Evolutionary conservation across 2,113 vertebrate genomes (phyloP), one percentile per base, ranked within the genome.

Genomic region (Myxocyprinus asiaticus): DNA sequence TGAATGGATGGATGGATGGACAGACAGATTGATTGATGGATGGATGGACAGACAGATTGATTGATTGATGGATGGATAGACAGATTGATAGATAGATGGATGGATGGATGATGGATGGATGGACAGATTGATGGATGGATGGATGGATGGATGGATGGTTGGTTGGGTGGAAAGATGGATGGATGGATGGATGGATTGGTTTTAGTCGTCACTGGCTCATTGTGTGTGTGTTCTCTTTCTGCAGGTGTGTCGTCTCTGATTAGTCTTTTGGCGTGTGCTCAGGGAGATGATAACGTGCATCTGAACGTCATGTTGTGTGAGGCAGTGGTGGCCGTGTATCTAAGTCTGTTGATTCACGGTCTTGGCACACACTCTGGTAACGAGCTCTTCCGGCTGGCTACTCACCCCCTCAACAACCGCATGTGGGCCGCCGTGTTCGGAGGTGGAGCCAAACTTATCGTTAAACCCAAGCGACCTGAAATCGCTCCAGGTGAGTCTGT

Each of bases 371-470:
- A 98, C 86, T 95, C 95, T 6, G 91, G 95, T 69, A 98, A 95
- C 5, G 96, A 98, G 80, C 90, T 99, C 65, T 99, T 99, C 88
- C 94, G 97, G n/a, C 93, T 99, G 47, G 96, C 96, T 3, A 96
- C 97, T 0, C 98, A 99, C 85, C 98, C 97, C 0, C 86, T 99
- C 82, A 99, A 98, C 90, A 92, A 93, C 81, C 94, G 96, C 78
- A 96, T 98, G 96, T 99, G 98, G 98, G 98, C 98, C 0, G 96
- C 98, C 0, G 94, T 99, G 48, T 99, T 99, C 69, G 98, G 98
- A 0, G 98, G 98, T 8, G 98, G 97, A 6, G 97, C 93, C 6
- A 98, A 96, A 86, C 93, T 98, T 78, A 89, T 99, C 0, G 91
- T 99, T 66, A 98, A 95, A 80, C 97, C 97, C 81, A 96, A 95